Conservation (phyloP, 2,888 invertebrate genomes). For the Charanyca ferruginea region DNA sequence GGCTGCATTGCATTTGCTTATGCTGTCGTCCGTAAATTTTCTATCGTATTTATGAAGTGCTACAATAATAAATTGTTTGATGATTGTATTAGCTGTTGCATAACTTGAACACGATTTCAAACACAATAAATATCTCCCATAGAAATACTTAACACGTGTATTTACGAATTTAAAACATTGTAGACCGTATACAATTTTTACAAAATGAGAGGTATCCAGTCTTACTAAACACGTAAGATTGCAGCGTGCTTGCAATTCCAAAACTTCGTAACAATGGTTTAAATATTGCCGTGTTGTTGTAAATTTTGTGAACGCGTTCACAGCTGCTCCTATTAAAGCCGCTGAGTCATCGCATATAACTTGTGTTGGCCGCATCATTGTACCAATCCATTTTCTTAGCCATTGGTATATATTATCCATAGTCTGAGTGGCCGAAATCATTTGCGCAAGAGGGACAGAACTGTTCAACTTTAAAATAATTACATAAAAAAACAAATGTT, state of each 20-base stretch:
- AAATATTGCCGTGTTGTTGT: constrained; percentile 5
- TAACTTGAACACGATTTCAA: neutral
- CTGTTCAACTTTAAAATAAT: neutral
- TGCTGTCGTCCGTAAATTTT: neutral
- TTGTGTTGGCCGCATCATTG: neutral
- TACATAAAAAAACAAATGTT: constrained; percentile 1
- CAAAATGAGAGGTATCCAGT: neutral
- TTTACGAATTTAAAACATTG: no score
- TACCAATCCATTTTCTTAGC: constrained; percentile 1
- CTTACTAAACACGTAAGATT: constrained; percentile 2
- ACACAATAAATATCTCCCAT: neutral
- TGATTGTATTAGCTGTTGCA: neutral
- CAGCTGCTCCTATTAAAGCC: constrained; percentile 2
- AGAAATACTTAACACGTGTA: neutral
- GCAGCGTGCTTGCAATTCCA: constrained; percentile 1
- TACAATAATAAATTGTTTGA: constrained; percentile 1
- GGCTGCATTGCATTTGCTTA: constrained; percentile 3
- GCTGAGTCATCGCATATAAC: constrained; percentile 2
- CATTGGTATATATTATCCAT: constrained; percentile 1
- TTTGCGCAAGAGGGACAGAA: constrained; percentile 5
- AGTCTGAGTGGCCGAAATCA: constrained; percentile 5
- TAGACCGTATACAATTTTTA: neutral
- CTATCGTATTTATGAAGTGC: constrained; percentile 1
- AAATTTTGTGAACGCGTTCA: constrained; percentile 5
- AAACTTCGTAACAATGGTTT: constrained; percentile 1